These are phyloP conservation scores for Zosterops pallidus DNA, from an alignment of 2,113 vertebrate species.

Conservation along the genomic window DNA sequence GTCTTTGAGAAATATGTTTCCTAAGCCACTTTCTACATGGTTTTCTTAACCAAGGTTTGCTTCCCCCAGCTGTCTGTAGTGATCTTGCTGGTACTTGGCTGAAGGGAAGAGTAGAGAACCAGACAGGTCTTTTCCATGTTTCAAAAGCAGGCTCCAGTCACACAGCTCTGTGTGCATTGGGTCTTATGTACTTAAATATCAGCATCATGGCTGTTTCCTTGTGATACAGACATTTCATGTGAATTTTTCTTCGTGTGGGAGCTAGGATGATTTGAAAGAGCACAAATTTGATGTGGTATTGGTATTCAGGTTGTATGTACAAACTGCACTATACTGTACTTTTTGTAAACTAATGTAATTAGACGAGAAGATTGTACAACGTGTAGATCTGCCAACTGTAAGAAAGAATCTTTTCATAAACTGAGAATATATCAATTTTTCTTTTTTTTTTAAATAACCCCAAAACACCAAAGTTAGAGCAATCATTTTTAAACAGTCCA, in stretches of 20 bases:
- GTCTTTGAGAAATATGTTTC: background rate
- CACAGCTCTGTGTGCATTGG: background rate
- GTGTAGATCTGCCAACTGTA: constrained; percentile 51
- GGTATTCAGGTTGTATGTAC: constrained; percentile 65
- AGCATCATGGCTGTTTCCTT: constrained; percentile 7
- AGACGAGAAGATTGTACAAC: constrained; percentile 67
- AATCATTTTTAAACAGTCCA: constrained; percentile 23
- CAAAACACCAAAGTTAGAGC: constrained; percentile 70
- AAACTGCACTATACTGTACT: constrained; percentile 61
- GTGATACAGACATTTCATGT: background rate
- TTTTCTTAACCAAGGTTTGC: background rate
- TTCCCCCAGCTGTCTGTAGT: background rate
- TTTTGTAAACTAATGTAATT: constrained; percentile 65
- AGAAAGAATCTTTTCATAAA: constrained; percentile 57
- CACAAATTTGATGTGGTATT: constrained; percentile 44
- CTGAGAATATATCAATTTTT: constrained; percentile 47
- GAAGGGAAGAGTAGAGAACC: background rate
- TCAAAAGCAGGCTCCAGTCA: background rate
- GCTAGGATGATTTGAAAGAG: constrained; percentile 51
- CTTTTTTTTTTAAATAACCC: background rate
- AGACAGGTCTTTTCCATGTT: background rate
- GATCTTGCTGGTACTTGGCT: background rate
- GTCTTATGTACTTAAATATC: background rate
- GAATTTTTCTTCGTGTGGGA: background rate
- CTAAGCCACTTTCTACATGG: background rate